phyloP scores from a whole-genome alignment of 2,113 vertebrate genomes.

The Serranochromis macrocephalus region DNA sequence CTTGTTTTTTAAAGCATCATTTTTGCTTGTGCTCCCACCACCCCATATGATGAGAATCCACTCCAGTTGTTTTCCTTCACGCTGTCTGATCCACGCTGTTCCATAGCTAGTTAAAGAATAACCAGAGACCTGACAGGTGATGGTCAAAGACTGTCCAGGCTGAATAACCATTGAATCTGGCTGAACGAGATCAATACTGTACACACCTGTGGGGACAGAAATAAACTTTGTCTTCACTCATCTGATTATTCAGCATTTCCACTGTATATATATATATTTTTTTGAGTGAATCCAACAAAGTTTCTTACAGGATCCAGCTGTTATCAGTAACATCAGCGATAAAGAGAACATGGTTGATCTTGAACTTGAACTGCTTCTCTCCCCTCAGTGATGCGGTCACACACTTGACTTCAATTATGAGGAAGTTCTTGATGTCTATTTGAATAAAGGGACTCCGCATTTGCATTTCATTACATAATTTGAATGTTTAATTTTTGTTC shows the following conservation, averaged over 20 bases:
- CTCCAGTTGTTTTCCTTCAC: too few relatives aligned
- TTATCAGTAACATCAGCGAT: background rate
- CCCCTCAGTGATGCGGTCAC: background rate
- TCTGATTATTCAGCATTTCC: too few relatives aligned
- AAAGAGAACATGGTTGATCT: background rate
- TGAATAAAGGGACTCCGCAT: background rate
- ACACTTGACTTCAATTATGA: background rate
- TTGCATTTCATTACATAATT: background rate
- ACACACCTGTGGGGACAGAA: too few relatives aligned
- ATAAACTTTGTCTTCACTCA: too few relatives aligned
- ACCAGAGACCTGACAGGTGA: too few relatives aligned
- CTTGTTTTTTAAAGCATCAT: background rate
- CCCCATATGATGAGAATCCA: too few relatives aligned
- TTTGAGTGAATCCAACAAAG: background rate
- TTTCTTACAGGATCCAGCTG: background rate
- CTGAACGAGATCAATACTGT: too few relatives aligned
- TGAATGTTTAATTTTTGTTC: background rate
- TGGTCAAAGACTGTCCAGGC: too few relatives aligned
- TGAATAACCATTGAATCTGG: too few relatives aligned
- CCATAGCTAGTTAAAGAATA: too few relatives aligned
- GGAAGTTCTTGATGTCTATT: background rate
- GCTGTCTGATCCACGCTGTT: too few relatives aligned
- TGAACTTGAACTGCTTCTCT: background rate
- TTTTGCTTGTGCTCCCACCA: too few relatives aligned
- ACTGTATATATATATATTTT: fast-evolving